A percentile compares a stretch with the other conserved stretches of the same genome.
Conservation (phyloP, 2,113 vertebrate genomes). For the Antigone vipio region DNA sequence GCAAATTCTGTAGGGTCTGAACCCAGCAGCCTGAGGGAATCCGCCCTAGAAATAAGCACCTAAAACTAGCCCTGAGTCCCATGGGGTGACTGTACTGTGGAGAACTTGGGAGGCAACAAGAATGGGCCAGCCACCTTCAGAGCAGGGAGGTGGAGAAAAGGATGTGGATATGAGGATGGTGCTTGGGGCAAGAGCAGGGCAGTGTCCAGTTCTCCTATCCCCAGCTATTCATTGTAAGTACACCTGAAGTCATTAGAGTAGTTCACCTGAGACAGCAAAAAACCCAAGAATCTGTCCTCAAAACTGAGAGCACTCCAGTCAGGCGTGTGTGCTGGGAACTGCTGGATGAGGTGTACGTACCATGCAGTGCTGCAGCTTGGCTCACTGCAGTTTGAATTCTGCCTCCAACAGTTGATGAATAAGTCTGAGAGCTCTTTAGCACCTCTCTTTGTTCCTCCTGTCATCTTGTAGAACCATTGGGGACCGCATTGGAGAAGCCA, state of each 20-base stretch:
- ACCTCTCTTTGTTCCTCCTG: not conserved
- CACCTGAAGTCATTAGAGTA: not conserved
- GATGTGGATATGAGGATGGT: not conserved
- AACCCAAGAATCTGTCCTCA: not conserved
- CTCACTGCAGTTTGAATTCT: not conserved
- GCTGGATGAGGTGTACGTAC: not conserved
- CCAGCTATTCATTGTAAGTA: not conserved
- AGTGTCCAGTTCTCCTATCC: not conserved
- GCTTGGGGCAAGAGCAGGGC: not conserved
- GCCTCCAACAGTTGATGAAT: not conserved
- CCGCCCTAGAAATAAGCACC: not conserved
- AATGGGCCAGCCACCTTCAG: not conserved
- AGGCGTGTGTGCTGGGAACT: not conserved
- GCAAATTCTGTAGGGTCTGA: not conserved
- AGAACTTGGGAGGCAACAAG: fast-evolving
- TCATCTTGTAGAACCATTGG: conserved; percentile 84
- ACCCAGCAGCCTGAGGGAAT: not conserved
- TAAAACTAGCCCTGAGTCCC: not conserved
- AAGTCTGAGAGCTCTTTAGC: not conserved
- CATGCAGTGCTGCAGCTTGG: not conserved
- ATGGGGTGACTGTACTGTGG: not conserved
- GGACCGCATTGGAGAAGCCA: conserved; percentile 93
- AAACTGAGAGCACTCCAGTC: not conserved
- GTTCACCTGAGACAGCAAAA: not conserved
- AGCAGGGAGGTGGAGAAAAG: not conserved